Evolutionary conservation across 1,140 invertebrate genomes (phyloP), one percentile per base, ranked within the genome.

Genomic region (Oreohelix idahoensis): DNA sequence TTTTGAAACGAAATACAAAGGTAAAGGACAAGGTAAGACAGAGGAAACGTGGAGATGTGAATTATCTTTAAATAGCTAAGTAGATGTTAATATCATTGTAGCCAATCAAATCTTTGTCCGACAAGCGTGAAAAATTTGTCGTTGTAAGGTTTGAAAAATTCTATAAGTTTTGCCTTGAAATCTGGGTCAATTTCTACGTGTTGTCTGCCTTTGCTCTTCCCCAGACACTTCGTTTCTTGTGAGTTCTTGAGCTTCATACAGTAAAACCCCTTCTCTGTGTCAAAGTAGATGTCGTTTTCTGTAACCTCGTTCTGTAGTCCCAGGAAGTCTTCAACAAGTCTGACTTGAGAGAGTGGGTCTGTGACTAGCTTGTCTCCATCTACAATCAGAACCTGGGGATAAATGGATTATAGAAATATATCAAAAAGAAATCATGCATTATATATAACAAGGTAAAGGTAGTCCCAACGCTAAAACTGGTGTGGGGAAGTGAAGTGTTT

Each of bases 141-240:
- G 84, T 98, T 98, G 90, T 97, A 97, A 0, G 97, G 96, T 88
- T 95, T 94, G 92, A 97, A 98, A 91, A 98, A 98, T 88, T 97
- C 95, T 85, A 95, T 94, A 49, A 98, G 94, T 86, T 95, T 94
- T 84, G 95, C 94, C 82, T 97, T 93, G 36, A 95, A 95, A 36
- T 93, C 92, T 1, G 94, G 94, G 86, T 96, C 94, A 84, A 98
- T 96, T 82, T 95, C 94, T 1, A 97, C 97, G 94, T 99, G 97
- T 89, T 95, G 96, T n/a, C 97, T 93, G 13, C 97, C 97, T 93
- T 99, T 98, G 23, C 96, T 97, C 92, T 97, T 97, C 76, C 96
- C 97, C 51, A 99, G 93, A 93, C 97, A 98, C 66, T 83, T 88
- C 2, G 87, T 85, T 35, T 81, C 79, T 2, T 66, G 11, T 4